phyloP scores from a whole-genome alignment of 2,113 vertebrate species.

The Pterocles gutturalis region DNA sequence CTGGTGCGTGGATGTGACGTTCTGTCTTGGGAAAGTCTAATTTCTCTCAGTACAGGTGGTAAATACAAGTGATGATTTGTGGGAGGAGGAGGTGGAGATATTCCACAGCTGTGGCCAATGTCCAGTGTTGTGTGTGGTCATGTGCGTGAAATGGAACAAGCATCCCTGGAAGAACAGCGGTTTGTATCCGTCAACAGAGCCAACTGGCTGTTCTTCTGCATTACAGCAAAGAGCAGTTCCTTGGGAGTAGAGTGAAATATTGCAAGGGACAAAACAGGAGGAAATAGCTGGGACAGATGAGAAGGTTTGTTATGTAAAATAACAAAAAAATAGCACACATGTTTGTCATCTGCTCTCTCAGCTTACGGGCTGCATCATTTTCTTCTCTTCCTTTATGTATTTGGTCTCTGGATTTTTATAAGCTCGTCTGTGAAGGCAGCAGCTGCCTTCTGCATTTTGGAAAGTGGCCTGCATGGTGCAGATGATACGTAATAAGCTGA shows the following conservation, averaged over 20 bases:
- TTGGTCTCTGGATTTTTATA: background rate
- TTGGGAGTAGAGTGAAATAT: background rate
- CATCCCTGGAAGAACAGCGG: background rate
- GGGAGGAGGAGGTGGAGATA: background rate
- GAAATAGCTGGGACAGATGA: background rate
- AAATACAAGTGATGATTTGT: background rate
- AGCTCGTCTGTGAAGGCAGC: background rate
- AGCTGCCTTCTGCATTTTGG: conserved; percentile 2
- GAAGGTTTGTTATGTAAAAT: background rate
- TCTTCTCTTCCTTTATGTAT: background rate
- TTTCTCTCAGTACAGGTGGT: accelerated
- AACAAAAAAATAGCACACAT: background rate
- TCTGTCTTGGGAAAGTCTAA: accelerated
- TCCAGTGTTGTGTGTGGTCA: background rate
- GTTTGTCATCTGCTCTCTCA: background rate
- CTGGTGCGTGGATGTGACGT: conserved; percentile 80
- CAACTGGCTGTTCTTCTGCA: background rate
- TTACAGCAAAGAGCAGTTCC: background rate
- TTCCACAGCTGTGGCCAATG: background rate
- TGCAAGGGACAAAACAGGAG: background rate
- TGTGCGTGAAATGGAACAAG: background rate
- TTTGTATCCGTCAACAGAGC: background rate
- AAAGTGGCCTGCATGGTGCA: background rate
- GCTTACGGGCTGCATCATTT: background rate
- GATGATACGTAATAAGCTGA: background rate